Evolutionary conservation across 2,888 invertebrate genomes (phyloP).

Genomic region (Chromoteleia sp.): DNA sequence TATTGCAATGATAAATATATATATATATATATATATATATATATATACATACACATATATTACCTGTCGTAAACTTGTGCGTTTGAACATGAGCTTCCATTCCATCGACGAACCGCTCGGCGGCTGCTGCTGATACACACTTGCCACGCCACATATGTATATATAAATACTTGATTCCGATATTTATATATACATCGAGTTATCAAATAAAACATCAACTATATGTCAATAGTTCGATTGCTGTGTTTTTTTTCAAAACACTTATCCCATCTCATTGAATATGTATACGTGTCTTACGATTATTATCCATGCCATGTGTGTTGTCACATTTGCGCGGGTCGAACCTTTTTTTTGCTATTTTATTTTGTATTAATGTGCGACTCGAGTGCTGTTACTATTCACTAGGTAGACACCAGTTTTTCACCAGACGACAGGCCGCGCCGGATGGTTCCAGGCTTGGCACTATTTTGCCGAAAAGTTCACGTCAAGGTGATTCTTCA

Average conservation of each 20-base stretch:
- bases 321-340: conserved; percentile 43
- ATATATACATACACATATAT: conserved; percentile 43
- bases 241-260: conserved; percentile 66
- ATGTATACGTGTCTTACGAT: conserved; percentile 64
- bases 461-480: conserved; percentile 3
- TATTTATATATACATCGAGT: conserved; percentile 61
- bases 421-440: conserved; percentile 16
- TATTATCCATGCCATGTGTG: conserved; percentile 63
- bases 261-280: conserved; percentile 66
- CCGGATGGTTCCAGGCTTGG: conserved; percentile 28
- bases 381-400: conserved; percentile 26
- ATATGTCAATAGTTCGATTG: conserved; percentile 68
- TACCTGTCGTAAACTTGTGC: conserved; percentile 69
- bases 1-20: conserved; percentile 69
- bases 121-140: conserved; percentile 71
- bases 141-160: conserved; percentile 62
- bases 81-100: conserved; percentile 70
- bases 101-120: conserved; percentile 70
- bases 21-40: too few relatives aligned
- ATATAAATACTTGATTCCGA: conserved; percentile 48
- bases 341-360: conserved; percentile 42
- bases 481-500: conserved; percentile 6
- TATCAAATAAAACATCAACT: conserved; percentile 61
- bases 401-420: conserved; percentile 51
- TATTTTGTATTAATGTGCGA: conserved; percentile 53